These are phyloP conservation scores for Steatocranus sp. DNA, from an alignment of 2,797 vertebrate genomes.

Conservation along the genomic window DNA sequence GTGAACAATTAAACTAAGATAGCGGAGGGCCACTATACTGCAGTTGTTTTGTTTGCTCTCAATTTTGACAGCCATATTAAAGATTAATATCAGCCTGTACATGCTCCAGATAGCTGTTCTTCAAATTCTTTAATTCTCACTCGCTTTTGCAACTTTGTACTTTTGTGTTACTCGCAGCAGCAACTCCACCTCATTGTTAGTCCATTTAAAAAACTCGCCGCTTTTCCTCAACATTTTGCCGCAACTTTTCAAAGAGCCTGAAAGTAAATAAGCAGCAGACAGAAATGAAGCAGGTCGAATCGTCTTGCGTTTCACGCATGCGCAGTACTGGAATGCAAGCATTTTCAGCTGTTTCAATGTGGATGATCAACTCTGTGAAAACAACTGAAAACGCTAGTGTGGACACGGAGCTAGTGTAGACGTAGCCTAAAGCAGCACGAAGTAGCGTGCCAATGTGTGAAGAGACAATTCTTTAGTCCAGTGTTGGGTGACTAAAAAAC, in stretches of 20 bases:
- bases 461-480: background rate
- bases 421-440: background rate
- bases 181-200: background rate
- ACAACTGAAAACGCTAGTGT: background rate
- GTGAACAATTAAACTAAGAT: background rate
- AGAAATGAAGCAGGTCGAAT: background rate
- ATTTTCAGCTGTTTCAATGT: background rate
- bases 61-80: background rate
- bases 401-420: background rate
- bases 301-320: background rate
- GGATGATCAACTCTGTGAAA: background rate
- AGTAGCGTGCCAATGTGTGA: background rate
- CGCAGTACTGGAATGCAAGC: background rate
- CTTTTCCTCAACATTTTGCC: background rate
- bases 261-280: background rate
- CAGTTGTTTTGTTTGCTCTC: background rate
- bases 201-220: rapidly evolving
- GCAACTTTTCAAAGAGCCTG: rapidly evolving
- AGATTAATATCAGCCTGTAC: background rate
- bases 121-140: background rate
- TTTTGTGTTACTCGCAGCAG: background rate
- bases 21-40: background rate
- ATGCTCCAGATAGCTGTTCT: background rate
- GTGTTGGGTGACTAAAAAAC: background rate
- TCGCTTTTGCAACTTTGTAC: background rate